A percentile compares a stretch with the other conserved stretches of the same genome.
Evolutionary conservation across 2,113 vertebrate species (phyloP).

Genomic region (Montifringilla adamsi): DNA sequence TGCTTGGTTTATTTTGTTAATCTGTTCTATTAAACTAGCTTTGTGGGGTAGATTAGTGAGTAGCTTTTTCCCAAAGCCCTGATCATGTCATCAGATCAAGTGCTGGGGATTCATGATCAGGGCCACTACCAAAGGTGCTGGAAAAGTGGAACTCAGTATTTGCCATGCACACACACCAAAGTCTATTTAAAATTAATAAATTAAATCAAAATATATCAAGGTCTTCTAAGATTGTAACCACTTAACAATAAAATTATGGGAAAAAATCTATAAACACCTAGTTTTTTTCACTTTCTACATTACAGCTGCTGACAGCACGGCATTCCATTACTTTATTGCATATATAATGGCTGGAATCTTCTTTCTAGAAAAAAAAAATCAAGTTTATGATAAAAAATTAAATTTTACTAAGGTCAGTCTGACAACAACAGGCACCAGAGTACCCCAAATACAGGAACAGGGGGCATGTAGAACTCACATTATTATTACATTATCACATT

Average conservation of each 20-base stretch:
- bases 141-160: background rate
- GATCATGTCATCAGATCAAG: fast-evolving
- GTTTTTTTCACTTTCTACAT: background rate
- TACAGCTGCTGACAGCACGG: background rate
- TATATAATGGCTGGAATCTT: background rate
- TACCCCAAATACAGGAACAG: background rate
- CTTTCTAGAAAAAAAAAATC: background rate
- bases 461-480: background rate
- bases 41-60: too few relatives aligned
- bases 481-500: too few relatives aligned
- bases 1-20: background rate
- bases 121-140: background rate
- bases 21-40: background rate
- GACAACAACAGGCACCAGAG: background rate
- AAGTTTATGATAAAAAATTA: background rate
- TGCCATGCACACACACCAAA: background rate
- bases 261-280: fast-evolving
- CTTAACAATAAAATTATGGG: background rate
- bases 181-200: background rate
- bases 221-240: background rate
- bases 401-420: background rate
- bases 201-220: fast-evolving
- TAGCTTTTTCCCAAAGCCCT: background rate
- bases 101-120: background rate
- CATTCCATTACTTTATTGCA: background rate